These are phyloP conservation scores for Timema podura DNA, from an alignment of 2,888 invertebrate genomes.

Conservation along the genomic window DNA sequence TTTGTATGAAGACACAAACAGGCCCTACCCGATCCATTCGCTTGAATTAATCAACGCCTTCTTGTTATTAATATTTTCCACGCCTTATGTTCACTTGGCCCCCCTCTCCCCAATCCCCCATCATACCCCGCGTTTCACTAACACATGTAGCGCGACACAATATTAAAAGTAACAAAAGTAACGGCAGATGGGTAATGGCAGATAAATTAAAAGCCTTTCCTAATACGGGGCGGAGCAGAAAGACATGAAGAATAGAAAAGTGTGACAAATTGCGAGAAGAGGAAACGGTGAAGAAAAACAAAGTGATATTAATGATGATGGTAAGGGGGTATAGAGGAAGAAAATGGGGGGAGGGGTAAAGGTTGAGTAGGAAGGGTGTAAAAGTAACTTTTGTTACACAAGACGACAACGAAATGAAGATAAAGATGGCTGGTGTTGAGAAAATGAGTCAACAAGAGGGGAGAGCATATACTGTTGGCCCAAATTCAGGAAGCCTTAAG, in stretches of 20 bases:
- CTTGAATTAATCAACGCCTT: too few species aligned
- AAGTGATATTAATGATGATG: conserved; percentile 34
- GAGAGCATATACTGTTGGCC: too few species aligned
- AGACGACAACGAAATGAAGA: conserved; percentile 16
- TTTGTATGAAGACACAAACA: too few species aligned
- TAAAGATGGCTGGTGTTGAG: conserved; percentile 6
- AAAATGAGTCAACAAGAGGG: too few species aligned
- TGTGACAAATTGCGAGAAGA: conserved; percentile 32
- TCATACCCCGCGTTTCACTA: conserved; percentile 3
- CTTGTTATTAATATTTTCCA: too few species aligned
- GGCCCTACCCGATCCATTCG: too few species aligned
- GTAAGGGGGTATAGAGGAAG: conserved; percentile 14
- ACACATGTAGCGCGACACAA: conserved; percentile 16
- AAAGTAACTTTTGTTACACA: conserved; percentile 14
- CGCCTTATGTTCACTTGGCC: not conserved
- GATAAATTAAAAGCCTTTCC: conserved; percentile 7
- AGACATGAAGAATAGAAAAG: conserved; percentile 23
- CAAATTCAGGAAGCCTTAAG: too few species aligned
- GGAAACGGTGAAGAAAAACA: conserved; percentile 26
- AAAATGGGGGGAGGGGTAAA: conserved; percentile 2
- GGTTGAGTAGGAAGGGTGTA: not conserved
- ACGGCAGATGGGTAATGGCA: conserved; percentile 7
- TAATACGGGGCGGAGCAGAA: not conserved
- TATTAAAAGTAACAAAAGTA: conserved; percentile 2
- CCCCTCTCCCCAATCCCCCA: not conserved